Conservation (phyloP, 2,113 vertebrate species). For the Semicossyphus pulcher region DNA sequence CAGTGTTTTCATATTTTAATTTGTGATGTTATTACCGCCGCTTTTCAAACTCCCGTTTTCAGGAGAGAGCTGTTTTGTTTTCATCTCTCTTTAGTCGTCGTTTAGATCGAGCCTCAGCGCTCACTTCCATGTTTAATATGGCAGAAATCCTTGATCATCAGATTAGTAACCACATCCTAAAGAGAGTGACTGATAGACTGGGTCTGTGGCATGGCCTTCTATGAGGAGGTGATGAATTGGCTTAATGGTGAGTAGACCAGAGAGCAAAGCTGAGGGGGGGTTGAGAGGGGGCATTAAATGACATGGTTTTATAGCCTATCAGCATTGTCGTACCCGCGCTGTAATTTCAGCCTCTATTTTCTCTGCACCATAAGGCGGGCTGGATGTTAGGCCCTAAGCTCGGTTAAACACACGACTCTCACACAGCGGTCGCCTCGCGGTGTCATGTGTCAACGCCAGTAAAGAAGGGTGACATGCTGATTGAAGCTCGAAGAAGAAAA, state of each 20-base stretch:
- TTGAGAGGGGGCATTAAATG: conserved; percentile 71
- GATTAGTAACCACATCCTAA: conserved; percentile 52
- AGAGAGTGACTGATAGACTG: conserved; percentile 66
- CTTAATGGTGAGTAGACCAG: conserved; percentile 73
- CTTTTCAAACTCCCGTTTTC: conserved; percentile 27
- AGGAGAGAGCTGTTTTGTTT: conserved; percentile 24
- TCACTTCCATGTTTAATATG: conserved; percentile 54
- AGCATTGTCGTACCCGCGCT: conserved; percentile 67
- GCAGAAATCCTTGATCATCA: conserved; percentile 54
- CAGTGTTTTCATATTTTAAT: conserved; percentile 67
- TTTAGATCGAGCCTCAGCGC: conserved; percentile 37
- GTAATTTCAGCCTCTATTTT: conserved; percentile 67
- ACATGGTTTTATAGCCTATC: conserved; percentile 80
- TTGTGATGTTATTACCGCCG: conserved; percentile 26
- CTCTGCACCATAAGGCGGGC: conserved; percentile 72
- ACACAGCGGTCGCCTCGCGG: conserved; percentile 26
- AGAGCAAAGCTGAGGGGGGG: conserved; percentile 41
- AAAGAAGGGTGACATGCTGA: conserved; percentile 2
- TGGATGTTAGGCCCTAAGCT: conserved; percentile 64
- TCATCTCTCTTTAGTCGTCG: conserved; percentile 34
- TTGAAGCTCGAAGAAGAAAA: background rate
- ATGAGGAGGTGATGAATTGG: conserved; percentile 77
- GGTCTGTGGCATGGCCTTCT: conserved; percentile 69
- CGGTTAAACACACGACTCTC: conserved; percentile 68
- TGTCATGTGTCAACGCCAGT: conserved; percentile 35